Evolutionary conservation across 2,797 vertebrate species (phyloP).

Genomic region (Labroides dimidiatus): DNA sequence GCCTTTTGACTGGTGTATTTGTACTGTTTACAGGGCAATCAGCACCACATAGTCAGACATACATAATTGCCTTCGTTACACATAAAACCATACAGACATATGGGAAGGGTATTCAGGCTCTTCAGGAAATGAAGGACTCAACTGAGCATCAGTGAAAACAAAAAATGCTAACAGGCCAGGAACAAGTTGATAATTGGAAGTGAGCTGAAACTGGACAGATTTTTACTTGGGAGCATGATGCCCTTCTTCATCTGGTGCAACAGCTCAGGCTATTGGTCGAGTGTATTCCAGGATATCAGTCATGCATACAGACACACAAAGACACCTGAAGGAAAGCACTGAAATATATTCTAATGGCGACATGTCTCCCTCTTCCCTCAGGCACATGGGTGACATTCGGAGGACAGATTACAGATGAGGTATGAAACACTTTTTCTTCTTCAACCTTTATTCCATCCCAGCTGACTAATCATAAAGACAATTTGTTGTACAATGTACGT

Average conservation of each 20-base stretch:
- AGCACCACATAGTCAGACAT: conserved; percentile 9
- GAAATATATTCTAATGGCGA: conserved; percentile 29
- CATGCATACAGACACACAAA: conserved; percentile 33
- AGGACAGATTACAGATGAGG: conserved; percentile 97
- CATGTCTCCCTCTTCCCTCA: conserved; percentile 65
- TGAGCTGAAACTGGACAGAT: conserved; percentile 31
- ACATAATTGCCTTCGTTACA: no score
- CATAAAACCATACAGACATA: neutral
- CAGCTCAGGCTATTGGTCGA: conserved; percentile 35
- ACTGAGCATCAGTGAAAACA: conserved; percentile 10
- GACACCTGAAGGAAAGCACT: conserved; percentile 7
- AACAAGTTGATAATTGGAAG: conserved; percentile 21
- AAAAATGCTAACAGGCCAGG: conserved; percentile 16
- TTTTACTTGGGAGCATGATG: conserved; percentile 44
- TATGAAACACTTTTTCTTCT: conserved; percentile 70
- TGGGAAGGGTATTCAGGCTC: neutral
- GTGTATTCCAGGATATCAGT: conserved; percentile 42
- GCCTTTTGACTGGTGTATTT: conserved; percentile 49
- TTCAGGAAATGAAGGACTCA: no score
- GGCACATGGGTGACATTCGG: conserved; percentile 99
- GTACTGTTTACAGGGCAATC: conserved; percentile 24
- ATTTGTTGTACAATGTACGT: neutral
- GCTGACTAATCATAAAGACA: neutral
- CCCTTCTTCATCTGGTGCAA: conserved; percentile 23
- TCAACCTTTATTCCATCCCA: neutral